phyloP scores from a whole-genome alignment of 1,140 invertebrate species.

The Oedothorax gibbosus region DNA sequence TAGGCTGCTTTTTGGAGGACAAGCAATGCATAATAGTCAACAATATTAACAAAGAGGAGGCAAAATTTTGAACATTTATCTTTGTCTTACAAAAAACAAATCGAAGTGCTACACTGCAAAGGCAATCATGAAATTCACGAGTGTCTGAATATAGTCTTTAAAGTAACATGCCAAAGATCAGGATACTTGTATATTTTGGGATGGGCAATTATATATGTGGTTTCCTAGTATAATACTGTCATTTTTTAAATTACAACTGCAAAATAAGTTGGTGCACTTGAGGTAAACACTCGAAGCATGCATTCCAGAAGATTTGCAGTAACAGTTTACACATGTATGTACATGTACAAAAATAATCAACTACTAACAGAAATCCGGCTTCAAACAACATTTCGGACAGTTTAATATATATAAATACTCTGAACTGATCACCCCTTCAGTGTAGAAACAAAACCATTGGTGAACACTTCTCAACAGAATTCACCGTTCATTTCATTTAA shows the following conservation, averaged over 20 bases:
- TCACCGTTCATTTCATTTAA: slow-evolving; percentile 24
- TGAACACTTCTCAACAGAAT: background rate
- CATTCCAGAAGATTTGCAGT: slow-evolving; percentile 41
- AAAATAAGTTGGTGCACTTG: slow-evolving; percentile 24
- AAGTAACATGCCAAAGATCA: slow-evolving; percentile 42
- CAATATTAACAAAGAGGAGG: slow-evolving; percentile 28
- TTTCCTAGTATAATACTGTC: slow-evolving; percentile 47
- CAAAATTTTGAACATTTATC: slow-evolving; percentile 31
- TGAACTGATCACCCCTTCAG: slow-evolving; percentile 58
- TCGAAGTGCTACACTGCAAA: slow-evolving; percentile 48
- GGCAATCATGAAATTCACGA: slow-evolving; percentile 52
- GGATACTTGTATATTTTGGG: slow-evolving; percentile 16
- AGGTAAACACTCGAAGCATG: slow-evolving; percentile 27
- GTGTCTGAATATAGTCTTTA: slow-evolving; percentile 27
- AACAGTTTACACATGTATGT: slow-evolving; percentile 48
- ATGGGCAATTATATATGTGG: slow-evolving; percentile 14
- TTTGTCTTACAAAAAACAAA: slow-evolving; percentile 10
- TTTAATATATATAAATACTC: slow-evolving; percentile 45
- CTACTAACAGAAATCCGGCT: slow-evolving; percentile 43
- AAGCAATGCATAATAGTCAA: slow-evolving; percentile 15
- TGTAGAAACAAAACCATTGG: slow-evolving; percentile 45
- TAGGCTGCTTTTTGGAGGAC: slow-evolving; percentile 48
- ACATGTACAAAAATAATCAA: slow-evolving; percentile 51
- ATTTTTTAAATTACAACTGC: slow-evolving; percentile 27
- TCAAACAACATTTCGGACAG: slow-evolving; percentile 42